Base-by-base conservation (phyloP, 2,113 vertebrate species). In the Puffinus mauretanicus region DNA sequence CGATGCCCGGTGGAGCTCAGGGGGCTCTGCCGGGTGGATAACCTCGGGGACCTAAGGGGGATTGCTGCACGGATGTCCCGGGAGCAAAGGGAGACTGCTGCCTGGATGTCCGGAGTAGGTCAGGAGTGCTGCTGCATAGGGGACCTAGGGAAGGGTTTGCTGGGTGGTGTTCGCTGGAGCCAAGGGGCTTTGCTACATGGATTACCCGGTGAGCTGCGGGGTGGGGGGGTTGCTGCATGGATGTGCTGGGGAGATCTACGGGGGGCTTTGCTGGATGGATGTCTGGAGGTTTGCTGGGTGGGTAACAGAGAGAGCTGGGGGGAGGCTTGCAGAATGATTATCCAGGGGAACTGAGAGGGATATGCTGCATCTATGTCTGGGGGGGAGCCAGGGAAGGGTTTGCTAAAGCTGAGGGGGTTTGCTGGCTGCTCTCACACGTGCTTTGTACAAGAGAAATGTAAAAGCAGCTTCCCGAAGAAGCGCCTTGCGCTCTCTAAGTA, bases 371-470 rank as follows among this genome's bases (percentile, higher is more conserved):
- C 44, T 26, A 24, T 55, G 70, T 25, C 55, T 11, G 25, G 16
- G 47, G 57, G 60, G 22, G 30, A 77, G 71, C 4, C 2, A 47
- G 21, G 55, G 67, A 70, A 81, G 51, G 38, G 20, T 40, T 90
- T 70, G 47, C 26, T 46, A 2, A 38, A 60, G 55, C 72, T 19
- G 47, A 62, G 47, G 21, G 18, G 73, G 6, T 60, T 94, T 65
- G 60, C 73, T 88, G 60, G 44, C 52, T 70, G 52, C 65, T 84
- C 60, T 58, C 4, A 0, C 92, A 84, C 76, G 76, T 92, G 94
- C 88, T 92, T 94, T 93, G 72, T 81, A 24, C 57, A 16, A 52
- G 65, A 89, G 62, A 66, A 80, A 88, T 44, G 11, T 7, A 65
- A 55, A 67, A 30, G 51, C 60, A 54, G 69, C 65, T 62, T 88